A percentile compares a stretch with the other conserved stretches of the same genome.
Evolutionary conservation across 2,113 vertebrate genomes (phyloP).

Genomic region (Ia io): DNA sequence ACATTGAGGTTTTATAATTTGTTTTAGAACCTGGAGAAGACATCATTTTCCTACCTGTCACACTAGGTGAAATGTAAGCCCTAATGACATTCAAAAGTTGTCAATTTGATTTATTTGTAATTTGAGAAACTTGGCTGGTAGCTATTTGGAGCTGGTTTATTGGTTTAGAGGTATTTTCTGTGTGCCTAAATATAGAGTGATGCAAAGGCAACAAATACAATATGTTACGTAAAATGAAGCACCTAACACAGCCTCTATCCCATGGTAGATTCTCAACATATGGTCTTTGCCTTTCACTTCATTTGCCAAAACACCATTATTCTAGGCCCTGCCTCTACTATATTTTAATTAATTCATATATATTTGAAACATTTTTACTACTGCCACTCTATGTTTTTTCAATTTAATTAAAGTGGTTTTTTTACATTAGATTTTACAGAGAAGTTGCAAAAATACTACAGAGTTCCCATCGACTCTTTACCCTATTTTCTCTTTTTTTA

Average conservation of each 20-base stretch:
- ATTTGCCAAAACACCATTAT: background rate
- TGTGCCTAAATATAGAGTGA: conserved; percentile 17
- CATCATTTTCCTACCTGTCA: conserved; percentile 45
- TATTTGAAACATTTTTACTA: background rate
- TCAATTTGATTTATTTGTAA: conserved; percentile 50
- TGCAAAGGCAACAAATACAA: background rate
- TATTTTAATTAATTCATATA: background rate
- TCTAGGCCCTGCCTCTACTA: background rate
- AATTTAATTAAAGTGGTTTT: background rate
- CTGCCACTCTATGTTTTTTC: background rate
- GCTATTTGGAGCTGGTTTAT: conserved; percentile 1
- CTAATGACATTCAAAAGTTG: conserved; percentile 44
- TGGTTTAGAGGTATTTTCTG: conserved; percentile 25
- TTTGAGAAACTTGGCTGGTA: background rate
- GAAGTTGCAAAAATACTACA: background rate
- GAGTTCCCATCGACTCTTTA: background rate
- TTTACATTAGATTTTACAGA: background rate
- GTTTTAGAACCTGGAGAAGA: conserved; percentile 19
- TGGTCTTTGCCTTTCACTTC: background rate
- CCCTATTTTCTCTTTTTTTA: background rate
- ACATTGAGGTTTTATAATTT: background rate
- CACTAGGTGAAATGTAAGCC: background rate
- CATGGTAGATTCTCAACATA: background rate
- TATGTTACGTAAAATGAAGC: background rate
- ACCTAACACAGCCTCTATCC: background rate